Percentiles rank a stretch among this genome's conserved stretches.
These are phyloP conservation scores for Rhagoletis zephyria DNA, from an alignment of 1,140 invertebrate species.

Conservation along the genomic window DNA sequence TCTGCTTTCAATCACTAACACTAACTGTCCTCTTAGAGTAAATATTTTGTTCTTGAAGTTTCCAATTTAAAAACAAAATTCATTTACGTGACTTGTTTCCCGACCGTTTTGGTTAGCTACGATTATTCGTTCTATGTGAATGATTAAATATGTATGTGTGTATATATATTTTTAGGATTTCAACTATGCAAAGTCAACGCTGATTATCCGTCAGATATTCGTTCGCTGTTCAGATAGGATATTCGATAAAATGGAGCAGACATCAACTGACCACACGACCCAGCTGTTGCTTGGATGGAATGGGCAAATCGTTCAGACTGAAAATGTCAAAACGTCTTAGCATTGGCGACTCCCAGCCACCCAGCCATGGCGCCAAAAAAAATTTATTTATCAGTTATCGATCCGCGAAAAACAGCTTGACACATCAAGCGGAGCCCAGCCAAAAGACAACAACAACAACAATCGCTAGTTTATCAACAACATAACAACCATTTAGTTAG, in stretches of 20 bases:
- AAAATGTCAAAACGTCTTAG: background rate
- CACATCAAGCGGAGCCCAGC: background rate
- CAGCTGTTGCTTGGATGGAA: background rate
- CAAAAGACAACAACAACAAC: background rate
- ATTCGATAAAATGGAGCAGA: background rate
- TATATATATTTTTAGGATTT: slow-evolving; percentile 6
- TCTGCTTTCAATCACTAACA: too few species aligned
- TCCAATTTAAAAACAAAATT: background rate
- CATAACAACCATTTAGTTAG: slow-evolving; percentile 19
- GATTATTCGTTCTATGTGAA: too few species aligned
- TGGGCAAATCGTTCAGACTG: background rate
- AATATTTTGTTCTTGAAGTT: background rate
- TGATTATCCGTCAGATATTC: slow-evolving; percentile 18
- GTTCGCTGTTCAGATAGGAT: background rate
- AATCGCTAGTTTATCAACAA: background rate
- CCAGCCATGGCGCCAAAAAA: background rate
- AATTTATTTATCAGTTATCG: background rate
- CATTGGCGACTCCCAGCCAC: background rate
- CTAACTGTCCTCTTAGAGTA: background rate
- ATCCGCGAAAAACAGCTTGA: background rate
- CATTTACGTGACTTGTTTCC: background rate
- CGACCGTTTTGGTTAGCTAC: too few species aligned
- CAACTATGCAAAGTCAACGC: slow-evolving; percentile 19
- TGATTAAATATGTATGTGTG: background rate
- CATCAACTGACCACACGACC: background rate